Base-by-base conservation (phyloP, 1,140 invertebrate species). In the Aphaenogaster rudis region DNA sequence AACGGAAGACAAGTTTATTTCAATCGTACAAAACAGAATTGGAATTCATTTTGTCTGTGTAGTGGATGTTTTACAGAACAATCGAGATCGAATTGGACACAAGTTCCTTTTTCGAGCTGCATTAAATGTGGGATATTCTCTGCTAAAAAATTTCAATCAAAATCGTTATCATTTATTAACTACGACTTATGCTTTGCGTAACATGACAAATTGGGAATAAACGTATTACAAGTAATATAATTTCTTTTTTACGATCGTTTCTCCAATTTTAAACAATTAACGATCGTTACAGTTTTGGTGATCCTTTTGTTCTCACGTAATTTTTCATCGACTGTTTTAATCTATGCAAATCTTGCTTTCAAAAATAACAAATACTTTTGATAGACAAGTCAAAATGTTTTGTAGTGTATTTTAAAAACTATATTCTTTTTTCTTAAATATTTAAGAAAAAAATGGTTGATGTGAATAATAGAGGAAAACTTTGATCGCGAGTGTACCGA, bases 121-220 rank as follows among this genome's bases (percentile, higher is more conserved):
- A 74, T 39, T 74, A 39, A 74, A 54, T 72, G 28, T 57, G 5
- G 9, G 39, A 74, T 74, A 57, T 59, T 21, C 33, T 76, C 52
- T 42, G 42, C 2, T 36, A 39, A 48, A 61, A 39, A 15, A 39
- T 6, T 3, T 74, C 5, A 9, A 57, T 39, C 9, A 1, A 52
- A 48, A n/a, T 15, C 33, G 15, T 36, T 48, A 21, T 79, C n/a
- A 21, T 36, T 48, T 1, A 17, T 61, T 77, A 33, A 42, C n/a
- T 66, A 6, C 6, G 11, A 66, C 33, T 78, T 79, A 66, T 33
- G 3, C 2, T 78, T 63, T 2, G 9, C 17, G 9, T 64, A 66
- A 79, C 21, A 7, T 63, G 8, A 78, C 13, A 78, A 63, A 2
- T 77, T 7, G 13, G 11, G 9, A 79, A 36, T 66, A 21, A 78